Base-by-base conservation (phyloP, 2,888 invertebrate genomes). In the Cephus spinipes region DNA sequence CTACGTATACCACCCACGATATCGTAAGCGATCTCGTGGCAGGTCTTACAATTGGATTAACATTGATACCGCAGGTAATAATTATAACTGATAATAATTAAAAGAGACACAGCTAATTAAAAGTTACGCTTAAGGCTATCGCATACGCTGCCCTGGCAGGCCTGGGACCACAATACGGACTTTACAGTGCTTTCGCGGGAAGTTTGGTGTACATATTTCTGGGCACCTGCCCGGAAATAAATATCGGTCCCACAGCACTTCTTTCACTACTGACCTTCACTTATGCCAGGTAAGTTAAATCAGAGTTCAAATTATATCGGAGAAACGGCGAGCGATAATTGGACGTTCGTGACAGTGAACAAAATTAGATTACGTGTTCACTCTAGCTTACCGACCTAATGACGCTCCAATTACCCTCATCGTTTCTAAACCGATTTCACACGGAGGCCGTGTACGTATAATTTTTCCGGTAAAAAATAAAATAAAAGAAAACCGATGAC, bases 101-200 rank as follows among this genome's bases (percentile, higher is more conserved):
- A 71, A 71, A 2, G 12, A 12, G 32, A 71, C 31, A 71, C 12
- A 12, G n/a, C 71, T 33, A 71, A 33, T 71, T 15, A 15, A 71
- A 71, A 6, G 6, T 33, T 32, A 71, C 15, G 32, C 31, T 79
- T 3, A 79, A 90, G 90, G 90, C 89, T 68, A 90, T 90, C 77
- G 90, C 89, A n/a, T 90, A 90, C 76, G 88, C 89, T 23, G 84
- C 87, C 79, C 79, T 90, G 76, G 90, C 90, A 0, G 89, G 89
- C 30, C 76, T 90, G 36, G 82, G 84, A 30, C 87, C 90, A 2
- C 93, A 97, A 95, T 97, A 95, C 92, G 97, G 97, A 1, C 92
- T 97, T n/a, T 97, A 97, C 92, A 95, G 96, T 1, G 95, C 96
- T 0, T 94, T 97, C 85, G 94, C 94, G 86, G 96, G 96, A 9